Conservation (phyloP, 2,888 invertebrate species). For the Diogma glabrata region DNA sequence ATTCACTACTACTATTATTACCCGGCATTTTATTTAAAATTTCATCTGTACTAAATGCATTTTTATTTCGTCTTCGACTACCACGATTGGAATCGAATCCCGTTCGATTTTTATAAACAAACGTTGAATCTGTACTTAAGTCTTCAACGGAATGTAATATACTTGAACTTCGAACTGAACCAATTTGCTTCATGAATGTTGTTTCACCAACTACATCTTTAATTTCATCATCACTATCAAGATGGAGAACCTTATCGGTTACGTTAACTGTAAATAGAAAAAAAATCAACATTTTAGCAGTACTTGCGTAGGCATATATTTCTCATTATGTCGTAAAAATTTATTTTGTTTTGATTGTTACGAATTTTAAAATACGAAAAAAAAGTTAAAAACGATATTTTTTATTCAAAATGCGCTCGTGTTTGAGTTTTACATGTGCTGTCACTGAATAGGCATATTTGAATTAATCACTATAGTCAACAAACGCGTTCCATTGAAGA, state of each 20-base stretch:
- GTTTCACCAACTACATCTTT: slow-evolving; percentile 45
- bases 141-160: slow-evolving; percentile 64
- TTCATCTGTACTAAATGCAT: slow-evolving; percentile 34
- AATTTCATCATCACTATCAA: slow-evolving; percentile 41
- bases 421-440: too few species aligned
- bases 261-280: slow-evolving; percentile 19
- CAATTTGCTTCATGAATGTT: slow-evolving; percentile 42
- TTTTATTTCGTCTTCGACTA: slow-evolving; percentile 31
- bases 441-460: too few species aligned
- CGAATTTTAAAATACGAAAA: too few species aligned
- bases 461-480: too few species aligned
- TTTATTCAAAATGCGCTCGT: too few species aligned
- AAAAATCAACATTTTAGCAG: too few species aligned
- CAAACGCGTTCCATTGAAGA: too few species aligned
- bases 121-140: slow-evolving; percentile 61
- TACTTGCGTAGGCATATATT: too few species aligned
- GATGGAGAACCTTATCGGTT: slow-evolving; percentile 21
- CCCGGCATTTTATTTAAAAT: slow-evolving; percentile 31
- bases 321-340: too few species aligned
- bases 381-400: too few species aligned
- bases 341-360: too few species aligned
- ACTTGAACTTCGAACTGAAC: slow-evolving; percentile 57
- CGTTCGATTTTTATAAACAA: slow-evolving; percentile 49
- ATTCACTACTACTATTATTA: slow-evolving; percentile 25
- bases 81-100: slow-evolving; percentile 33